Base-by-base conservation (phyloP, 1,140 invertebrate genomes). In the Drosophila auraria region DNA sequence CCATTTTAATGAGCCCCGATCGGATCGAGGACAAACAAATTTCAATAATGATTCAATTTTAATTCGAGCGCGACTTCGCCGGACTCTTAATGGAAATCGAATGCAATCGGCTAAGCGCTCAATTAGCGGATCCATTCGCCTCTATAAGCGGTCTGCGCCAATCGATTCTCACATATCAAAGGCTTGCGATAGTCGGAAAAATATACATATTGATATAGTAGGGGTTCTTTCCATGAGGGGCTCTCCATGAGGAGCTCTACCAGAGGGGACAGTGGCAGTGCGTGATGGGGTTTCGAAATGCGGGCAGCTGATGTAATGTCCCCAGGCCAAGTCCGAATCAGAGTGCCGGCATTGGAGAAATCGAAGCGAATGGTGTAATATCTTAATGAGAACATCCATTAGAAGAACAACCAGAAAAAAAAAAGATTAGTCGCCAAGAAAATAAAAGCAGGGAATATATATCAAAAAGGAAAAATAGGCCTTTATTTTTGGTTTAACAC, bases 21-120 rank as follows among this genome's bases (percentile, higher is more conserved):
- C 63, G 75, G 74, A 59, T 42, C 72, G 73, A 49, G 53, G 59
- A 53, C 61, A 86, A 83, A 75, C 74, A 78, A 80, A 87, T 77
- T 82, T 82, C 74, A 79, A 91, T 91, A 91, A 87, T 91, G 83
- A 87, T 91, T 91, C 81, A 91, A 91, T 91, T 87, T 91, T 82
- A 91, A 91, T 91, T 87, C 77, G 71, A 81, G 60, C 78, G 57
- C 62, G 74, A 53, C 64, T 81, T 38, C 42, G 61, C 9, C 53
- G 36, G 62, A 36, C 77, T 79, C 61, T 89, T 90, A 89, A 89
- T 90, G 86, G 78, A 62, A 82, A 56, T 64, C 83, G 77, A 82
- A 87, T 87, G 80, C 83, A 87, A 83, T 77, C 83, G 66, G 30
- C 66, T 90, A 89, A 89, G 86, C 86, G 82, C 84, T 89, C 84